Base-by-base conservation (phyloP, 2,888 invertebrate genomes). In the Pseudanteris insignis region DNA sequence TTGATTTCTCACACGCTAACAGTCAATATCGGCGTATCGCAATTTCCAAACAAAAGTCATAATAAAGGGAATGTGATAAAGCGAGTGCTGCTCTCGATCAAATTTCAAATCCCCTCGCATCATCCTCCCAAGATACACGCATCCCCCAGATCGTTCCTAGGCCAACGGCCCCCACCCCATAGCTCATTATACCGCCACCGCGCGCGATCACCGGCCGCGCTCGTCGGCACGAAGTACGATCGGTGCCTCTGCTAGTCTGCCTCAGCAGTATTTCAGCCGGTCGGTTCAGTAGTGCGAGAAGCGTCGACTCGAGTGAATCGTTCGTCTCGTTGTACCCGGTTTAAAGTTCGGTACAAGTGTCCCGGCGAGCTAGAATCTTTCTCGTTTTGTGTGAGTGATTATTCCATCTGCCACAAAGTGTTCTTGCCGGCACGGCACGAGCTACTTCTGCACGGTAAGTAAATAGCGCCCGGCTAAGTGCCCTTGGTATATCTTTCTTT, bases 211-310 rank as follows among this genome's bases (percentile, higher is more conserved):
- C 43, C 47, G 34, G 30, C 30, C 50, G 38, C 48, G 34, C 32
- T 34, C 30, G 37, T 37, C 43, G 21, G 44, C 28, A 29, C 38
- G 44, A 36, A 36, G 4, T 6, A 18, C 32, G 30, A 32, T 37
- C 43, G 36, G 37, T 11, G 12, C 14, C 12, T 30, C 40, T 26
- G 33, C 29, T 28, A 33, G 36, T 29, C 40, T 10, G 25, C 13
- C 37, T 46, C 40, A 30, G 47, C 47, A 40, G 54, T 40, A 28
- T 24, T 55, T 53, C 41, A n/a, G 29, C 14, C 15, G 26, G 43
- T 21, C 36, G 34, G 24, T 28, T 67, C 66, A 67, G 67, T 69
- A 65, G 60, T 58, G 65, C 67, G 65, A 67, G 60, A 62, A 67
- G 60, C 61, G 58, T 69, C 58, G 68, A 64, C 44, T 47, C 48